Base-by-base conservation (phyloP, 1,140 invertebrate species). In the Achroia grisella region DNA sequence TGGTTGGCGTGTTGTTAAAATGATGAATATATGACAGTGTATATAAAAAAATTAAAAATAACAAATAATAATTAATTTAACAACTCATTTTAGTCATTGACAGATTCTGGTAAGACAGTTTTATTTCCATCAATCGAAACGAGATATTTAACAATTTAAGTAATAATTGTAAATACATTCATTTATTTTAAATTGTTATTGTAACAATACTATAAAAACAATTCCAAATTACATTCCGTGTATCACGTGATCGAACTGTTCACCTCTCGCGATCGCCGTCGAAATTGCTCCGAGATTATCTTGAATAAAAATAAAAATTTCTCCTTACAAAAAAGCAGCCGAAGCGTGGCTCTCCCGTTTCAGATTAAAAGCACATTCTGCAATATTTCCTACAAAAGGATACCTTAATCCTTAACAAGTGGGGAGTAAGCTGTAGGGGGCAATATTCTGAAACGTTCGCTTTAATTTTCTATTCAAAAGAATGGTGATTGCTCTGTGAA, bases 331-430 rank as follows among this genome's bases (percentile, higher is more conserved):
- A 77, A 74, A 72, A 62, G 53, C 64, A 44, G 67, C 44, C 71
- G 64, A 56, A 70, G 57, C 73, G 68, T 70, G 51, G 56, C 45
- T 23, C 62, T 51, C 47, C 44, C 61, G 41, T 52, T 58, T 48
- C 67, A 76, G 78, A 82, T 82, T 82, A 74, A 82, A 78, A 71
- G 78, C 67, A 82, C 78, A 76, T 74, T 78, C 70, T 76, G 78
- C 73, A 72, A 79, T 81, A 81, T 81, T 80, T 76, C 65, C 67
- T 61, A 76, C 70, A 76, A 82, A 82, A 80, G 75, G 74, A 76
- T 76, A 80, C 70, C 76, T 78, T 82, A 78, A 82, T 80, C 72
- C 73, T 54, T 68, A 67, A 75, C 74, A 78, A 82, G 76, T 76
- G 62, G 76, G 72, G 72, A 67, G 71, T 67, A 68, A 66, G 67